phyloP scores from a whole-genome alignment of 2,113 vertebrate species.

The Phaethornis superciliosus region DNA sequence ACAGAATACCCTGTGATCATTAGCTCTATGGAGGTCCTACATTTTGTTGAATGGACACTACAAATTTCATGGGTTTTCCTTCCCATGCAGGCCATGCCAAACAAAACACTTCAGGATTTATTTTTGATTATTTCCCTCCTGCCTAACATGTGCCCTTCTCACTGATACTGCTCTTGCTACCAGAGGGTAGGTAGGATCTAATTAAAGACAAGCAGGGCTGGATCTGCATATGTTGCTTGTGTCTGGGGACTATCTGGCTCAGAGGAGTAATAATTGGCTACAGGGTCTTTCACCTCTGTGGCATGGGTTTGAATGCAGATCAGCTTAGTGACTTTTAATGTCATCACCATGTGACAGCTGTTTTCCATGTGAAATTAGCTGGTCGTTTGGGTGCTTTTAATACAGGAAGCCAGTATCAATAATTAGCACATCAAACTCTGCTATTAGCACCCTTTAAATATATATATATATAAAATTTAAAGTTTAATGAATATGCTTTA shows the following conservation, averaged over 20 bases:
- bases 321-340: conserved; percentile 55
- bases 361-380: conserved; percentile 28
- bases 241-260: conserved; percentile 50
- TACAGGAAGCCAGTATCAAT: conserved; percentile 23
- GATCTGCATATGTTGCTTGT: conserved; percentile 46
- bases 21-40: fast-evolving
- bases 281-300: conserved; percentile 58
- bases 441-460: conserved; percentile 2
- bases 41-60: background rate
- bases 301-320: conserved; percentile 56
- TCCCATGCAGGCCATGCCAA: background rate
- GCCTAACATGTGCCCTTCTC: conserved; percentile 26
- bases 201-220: conserved; percentile 39
- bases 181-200: conserved; percentile 47
- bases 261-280: conserved; percentile 47
- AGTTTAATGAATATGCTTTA: background rate
- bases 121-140: background rate
- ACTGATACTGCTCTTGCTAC: background rate
- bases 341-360: conserved; percentile 47
- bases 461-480: background rate
- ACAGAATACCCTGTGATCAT: background rate
- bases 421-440: conserved; percentile 18
- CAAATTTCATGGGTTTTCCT: background rate
- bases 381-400: conserved; percentile 3
- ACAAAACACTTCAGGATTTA: background rate